phyloP scores from a whole-genome alignment of 2,797 vertebrate genomes.

The Melanotaenia pygmaea region DNA sequence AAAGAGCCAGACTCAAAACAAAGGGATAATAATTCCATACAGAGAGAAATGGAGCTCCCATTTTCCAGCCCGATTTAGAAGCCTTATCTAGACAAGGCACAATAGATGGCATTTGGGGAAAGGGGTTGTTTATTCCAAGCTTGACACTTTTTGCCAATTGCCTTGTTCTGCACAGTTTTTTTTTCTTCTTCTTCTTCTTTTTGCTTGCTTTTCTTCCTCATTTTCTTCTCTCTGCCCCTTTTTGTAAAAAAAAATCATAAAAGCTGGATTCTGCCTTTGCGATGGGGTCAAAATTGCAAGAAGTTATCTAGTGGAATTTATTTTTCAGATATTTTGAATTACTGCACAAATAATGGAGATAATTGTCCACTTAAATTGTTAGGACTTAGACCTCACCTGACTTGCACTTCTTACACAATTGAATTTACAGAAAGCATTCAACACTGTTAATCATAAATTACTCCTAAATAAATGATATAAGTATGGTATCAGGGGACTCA shows the following conservation, averaged over 20 bases:
- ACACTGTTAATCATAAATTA: too few species aligned
- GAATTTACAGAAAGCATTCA: too few species aligned
- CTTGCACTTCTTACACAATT: background rate
- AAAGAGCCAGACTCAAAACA: conserved; percentile 82
- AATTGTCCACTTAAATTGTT: conserved; percentile 76
- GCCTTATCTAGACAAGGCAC: conserved; percentile 85
- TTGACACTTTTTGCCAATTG: conserved; percentile 79
- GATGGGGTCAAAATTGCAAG: conserved; percentile 33
- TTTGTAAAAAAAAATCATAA: conserved; percentile 58
- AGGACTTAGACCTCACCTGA: conserved; percentile 69
- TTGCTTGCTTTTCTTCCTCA: conserved; percentile 41
- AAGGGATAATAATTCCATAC: conserved; percentile 86
- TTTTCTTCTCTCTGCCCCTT: conserved; percentile 60
- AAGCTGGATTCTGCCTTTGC: conserved; percentile 39
- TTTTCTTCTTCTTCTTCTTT: conserved; percentile 35
- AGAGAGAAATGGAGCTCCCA: conserved; percentile 82
- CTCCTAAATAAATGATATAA: too few species aligned
- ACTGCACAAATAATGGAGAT: conserved; percentile 51
- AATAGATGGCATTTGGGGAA: conserved; percentile 84
- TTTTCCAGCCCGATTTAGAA: conserved; percentile 83
- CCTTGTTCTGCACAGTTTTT: conserved; percentile 66
- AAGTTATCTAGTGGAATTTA: conserved; percentile 33
- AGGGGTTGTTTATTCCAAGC: conserved; percentile 81
- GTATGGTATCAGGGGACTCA: too few species aligned
- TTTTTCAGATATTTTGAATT: conserved; percentile 72